Evolutionary conservation across 92 coral and sea anemone genomes (phyloP), one percentile per base, ranked within the genome.

Genomic region (Epizoanthus ramosus): DNA sequence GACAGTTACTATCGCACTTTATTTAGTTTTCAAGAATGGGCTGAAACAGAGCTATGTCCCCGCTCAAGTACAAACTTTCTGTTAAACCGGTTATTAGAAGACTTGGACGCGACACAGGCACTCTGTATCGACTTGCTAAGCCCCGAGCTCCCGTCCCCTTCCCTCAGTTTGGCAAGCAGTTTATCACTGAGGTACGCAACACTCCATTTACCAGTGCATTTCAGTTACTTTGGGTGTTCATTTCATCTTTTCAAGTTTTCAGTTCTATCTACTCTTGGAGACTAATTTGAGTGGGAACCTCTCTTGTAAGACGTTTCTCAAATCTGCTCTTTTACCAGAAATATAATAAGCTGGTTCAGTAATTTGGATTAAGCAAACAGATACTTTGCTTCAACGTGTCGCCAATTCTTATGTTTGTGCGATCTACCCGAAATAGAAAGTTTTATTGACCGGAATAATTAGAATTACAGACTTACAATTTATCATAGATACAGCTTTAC

Each of bases 81-180:
- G 92, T 85, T 89, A 89, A 85, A 89, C 92, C 92, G 89, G 79
- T 85, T 89, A 81, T 85, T 89, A 89, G 80, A 89, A 85, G 92
- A 89, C 87, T 86, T 89, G 92, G 92, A 89, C 86, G 86, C 87
- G 89, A 79, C 92, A 86, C 66, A 81, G 74, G 86, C 84, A 76
- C 84, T 57, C 66, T 77, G 71, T 77, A 47, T 77, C 65, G 82
- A 77, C 71, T 63, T 77, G 71, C 52, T 60, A 61, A 77, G 58
- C 82, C 82, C 70, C 50, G 82, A 77, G 52, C 82, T 57, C 82
- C 76, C 84, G 58, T 85, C 89, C 92, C 92, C 89, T 67, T 87
- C 92, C 86, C 92, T 85, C 83, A 85, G 86, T 80, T 65, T 80
- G 84, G 89, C 92, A 86, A 85, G 84, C 89, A 82, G 83, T 89